Evolutionary conservation across 2,888 invertebrate genomes (phyloP), one percentile per base, ranked within the genome.

Genomic region (Cyrtodaria siliqua): DNA sequence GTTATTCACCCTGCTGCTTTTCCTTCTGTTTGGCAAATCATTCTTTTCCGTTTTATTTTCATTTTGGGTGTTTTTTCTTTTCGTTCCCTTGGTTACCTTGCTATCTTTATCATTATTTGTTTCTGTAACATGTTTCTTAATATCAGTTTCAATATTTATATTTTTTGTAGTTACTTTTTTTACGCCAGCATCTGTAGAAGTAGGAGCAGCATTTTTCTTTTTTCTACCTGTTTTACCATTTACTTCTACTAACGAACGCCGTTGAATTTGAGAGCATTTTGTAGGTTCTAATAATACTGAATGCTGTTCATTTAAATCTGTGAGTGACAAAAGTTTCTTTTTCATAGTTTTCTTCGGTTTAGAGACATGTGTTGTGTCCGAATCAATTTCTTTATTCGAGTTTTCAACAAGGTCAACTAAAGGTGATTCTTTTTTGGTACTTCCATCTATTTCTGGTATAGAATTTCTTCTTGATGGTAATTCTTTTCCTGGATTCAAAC

Each of bases 241-340:
- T 38, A 49, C 47, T 64, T 40, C 50, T 16, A 38, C 23, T 18
- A 69, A 49, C 27, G 53, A 47, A n/a, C 68, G 62, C 53, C 70
- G 72, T 38, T 72, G 64, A 63, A 59, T 56, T 16, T 69, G 24
- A 9, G 83, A 81, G 33, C 76, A 78, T 47, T 75, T 83, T 14
- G 77, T 69, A 4, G 86, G 84, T 47, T 83, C 83, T 23, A 85
- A 53, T 59, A 83, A 76, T 24, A 79, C 76, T 24, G 84, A 83
- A 62, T 71, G 75, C 24, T 79, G 84, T 14, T 79, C 81, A 50
- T 50, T 70, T 40, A 81, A 60, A 44, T 83, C 86, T 40, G 63
- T 69, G 9, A 82, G 47, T n/a, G 82, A 71, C 60, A 86, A 40
- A n/a, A 86, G 64, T 66, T 82, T 86, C 68, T 81, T 86, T 62